phyloP scores from a whole-genome alignment of 2,113 vertebrate genomes.

The Zootoca vivipara region DNA sequence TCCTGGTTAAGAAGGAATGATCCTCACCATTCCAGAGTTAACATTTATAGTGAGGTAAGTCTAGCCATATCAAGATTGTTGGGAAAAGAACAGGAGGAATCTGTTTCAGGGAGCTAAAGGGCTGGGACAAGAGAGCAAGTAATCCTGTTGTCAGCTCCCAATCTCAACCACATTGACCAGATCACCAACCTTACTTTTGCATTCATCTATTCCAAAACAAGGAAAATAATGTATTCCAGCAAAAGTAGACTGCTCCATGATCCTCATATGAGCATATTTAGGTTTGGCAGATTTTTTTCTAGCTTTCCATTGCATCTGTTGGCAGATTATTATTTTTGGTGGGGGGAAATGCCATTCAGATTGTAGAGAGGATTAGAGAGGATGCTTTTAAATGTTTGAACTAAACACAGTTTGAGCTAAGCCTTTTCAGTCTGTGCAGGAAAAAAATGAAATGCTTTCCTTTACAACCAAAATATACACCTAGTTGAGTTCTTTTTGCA shows the following conservation, averaged over 20 bases:
- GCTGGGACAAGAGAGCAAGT: too few relatives aligned
- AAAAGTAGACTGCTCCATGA: neutral
- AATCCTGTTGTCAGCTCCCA: neutral
- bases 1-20: neutral
- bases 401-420: conserved; percentile 54
- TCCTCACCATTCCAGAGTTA: neutral
- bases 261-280: neutral
- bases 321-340: conserved; percentile 6
- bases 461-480: conserved; percentile 48
- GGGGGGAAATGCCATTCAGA: conserved; percentile 32
- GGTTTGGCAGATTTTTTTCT: conserved; percentile 24
- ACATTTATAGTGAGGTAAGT: neutral
- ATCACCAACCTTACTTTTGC: neutral
- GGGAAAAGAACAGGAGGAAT: neutral
- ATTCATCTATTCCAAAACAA: conserved; percentile 10
- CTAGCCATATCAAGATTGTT: neutral
- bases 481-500: conserved; percentile 23
- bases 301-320: conserved; percentile 44
- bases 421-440: conserved; percentile 49
- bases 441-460: conserved; percentile 41
- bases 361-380: conserved; percentile 60
- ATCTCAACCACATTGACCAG: neutral
- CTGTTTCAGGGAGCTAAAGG: neutral
- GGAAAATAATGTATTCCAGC: neutral
- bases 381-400: conserved; percentile 53